Conservation (phyloP, 64 coral and sea anemone genomes). For the Montipora efflorescens region DNA sequence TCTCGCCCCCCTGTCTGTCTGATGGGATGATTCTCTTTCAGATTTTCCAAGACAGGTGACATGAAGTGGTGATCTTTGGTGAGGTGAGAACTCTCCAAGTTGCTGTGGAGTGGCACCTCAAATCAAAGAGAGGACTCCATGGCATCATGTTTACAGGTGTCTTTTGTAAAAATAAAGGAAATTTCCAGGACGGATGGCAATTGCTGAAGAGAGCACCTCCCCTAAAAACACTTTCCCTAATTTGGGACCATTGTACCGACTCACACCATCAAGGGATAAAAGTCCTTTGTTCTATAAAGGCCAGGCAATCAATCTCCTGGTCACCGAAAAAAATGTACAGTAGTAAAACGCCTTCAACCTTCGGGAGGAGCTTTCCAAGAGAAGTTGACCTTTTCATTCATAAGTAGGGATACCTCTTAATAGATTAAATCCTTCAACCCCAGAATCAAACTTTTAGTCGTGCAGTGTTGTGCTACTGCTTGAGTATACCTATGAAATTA, state of each 20-base stretch:
- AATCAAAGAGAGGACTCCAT: neutral
- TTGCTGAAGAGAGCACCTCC: neutral
- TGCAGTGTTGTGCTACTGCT: no score
- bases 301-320: neutral
- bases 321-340: slow-evolving; percentile 25
- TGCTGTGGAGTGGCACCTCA: neutral
- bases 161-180: neutral
- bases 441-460: no score
- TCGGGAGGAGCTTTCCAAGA: slow-evolving; percentile 45
- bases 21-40: no score
- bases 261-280: slow-evolving; percentile 7
- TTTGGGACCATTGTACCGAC: slow-evolving; percentile 8
- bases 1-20: no score
- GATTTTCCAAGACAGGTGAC: no score
- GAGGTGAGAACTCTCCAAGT: no score
- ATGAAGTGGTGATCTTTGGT: no score
- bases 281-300: slow-evolving; percentile 5
- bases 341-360: neutral
- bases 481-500: no score
- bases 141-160: neutral
- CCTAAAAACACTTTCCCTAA: neutral
- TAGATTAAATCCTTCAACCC: no score
- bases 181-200: no score
- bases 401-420: slow-evolving; percentile 14
- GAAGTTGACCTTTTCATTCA: slow-evolving; percentile 47